Evolutionary conservation across 2,113 vertebrate genomes (phyloP).

Genomic region (Aleadryas rufinucha): DNA sequence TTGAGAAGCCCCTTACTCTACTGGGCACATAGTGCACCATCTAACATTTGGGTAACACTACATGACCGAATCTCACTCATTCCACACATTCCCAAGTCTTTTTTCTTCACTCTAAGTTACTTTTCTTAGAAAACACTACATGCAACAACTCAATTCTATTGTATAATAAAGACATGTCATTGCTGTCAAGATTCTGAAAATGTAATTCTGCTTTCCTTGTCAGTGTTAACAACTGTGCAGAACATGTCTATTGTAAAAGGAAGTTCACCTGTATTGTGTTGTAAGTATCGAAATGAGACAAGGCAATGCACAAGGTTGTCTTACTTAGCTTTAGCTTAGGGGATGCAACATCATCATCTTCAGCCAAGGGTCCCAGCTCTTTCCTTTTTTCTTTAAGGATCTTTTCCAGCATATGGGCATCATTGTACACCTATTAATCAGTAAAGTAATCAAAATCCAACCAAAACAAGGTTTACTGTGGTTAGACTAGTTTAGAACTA

Average conservation of each 20-base stretch:
- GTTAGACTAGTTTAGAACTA: not conserved
- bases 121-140: not conserved
- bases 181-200: not conserved
- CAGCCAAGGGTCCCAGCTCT: conserved; percentile 88
- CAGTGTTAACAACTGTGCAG: not conserved
- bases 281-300: not conserved
- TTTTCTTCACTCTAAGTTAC: not conserved
- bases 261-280: not conserved
- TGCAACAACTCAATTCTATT: not conserved
- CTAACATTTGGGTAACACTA: not conserved
- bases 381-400: conserved; percentile 91
- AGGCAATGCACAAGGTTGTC: conserved; percentile 18
- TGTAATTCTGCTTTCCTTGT: not conserved
- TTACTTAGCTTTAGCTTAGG: conserved; percentile 97
- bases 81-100: not conserved
- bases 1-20: not conserved
- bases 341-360: conserved; percentile 93
- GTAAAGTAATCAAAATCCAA: conserved; percentile 29
- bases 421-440: conserved; percentile 90
- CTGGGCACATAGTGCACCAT: not conserved
- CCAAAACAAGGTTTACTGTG: not conserved
- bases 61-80: not conserved
- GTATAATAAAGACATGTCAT: not conserved
- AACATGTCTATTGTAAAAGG: not conserved
- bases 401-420: conserved; percentile 93